Evolutionary conservation across 1,140 invertebrate species (phyloP).

Genomic region (Drosophila nikananu): DNA sequence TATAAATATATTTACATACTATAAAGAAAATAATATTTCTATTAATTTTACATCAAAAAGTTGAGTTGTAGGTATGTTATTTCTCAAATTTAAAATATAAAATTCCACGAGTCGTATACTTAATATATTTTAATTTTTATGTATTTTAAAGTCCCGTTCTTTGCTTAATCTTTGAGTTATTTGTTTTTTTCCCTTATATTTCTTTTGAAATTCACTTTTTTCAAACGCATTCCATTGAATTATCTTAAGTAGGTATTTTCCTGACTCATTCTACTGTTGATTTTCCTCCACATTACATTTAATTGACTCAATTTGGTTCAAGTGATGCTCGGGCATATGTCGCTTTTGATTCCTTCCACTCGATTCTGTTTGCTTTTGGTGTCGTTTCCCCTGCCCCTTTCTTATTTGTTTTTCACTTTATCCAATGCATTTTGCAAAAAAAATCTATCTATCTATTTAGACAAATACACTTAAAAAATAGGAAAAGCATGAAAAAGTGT

Average conservation of each 20-base stretch:
- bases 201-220: background rate
- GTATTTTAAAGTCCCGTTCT: background rate
- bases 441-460: conserved; percentile 10
- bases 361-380: conserved; percentile 13
- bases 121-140: conserved; percentile 1
- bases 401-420: conserved; percentile 13
- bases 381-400: background rate
- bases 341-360: conserved; percentile 41
- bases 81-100: background rate
- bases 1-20: too few species aligned
- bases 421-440: conserved; percentile 29
- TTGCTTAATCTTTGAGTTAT: too few species aligned
- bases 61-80: too few species aligned
- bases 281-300: conserved; percentile 35
- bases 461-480: background rate
- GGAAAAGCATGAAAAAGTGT: too few species aligned
- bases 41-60: too few species aligned
- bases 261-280: conserved; percentile 32
- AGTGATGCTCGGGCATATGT: conserved; percentile 29
- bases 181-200: background rate
- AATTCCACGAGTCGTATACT: background rate
- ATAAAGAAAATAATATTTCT: too few species aligned
- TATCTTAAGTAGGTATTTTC: background rate
- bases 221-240: conserved; percentile 2
- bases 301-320: conserved; percentile 48